Percentiles rank a stretch among this genome's conserved stretches.
These are phyloP conservation scores for Polyergus mexicanus DNA, from an alignment of 1,140 invertebrate species.

Conservation along the genomic window DNA sequence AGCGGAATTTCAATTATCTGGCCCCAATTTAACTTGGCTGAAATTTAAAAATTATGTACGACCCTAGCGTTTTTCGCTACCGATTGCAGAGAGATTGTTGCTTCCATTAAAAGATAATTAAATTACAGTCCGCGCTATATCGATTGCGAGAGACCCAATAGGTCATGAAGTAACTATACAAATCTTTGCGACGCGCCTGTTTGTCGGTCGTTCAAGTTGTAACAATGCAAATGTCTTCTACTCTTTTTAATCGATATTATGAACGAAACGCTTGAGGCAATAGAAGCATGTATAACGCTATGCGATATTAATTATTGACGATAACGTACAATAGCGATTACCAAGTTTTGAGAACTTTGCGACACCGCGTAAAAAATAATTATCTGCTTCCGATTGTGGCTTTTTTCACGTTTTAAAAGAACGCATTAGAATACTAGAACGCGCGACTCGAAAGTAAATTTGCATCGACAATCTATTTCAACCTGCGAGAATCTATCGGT, in stretches of 20 bases:
- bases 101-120: conserved; percentile 61
- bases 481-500: conserved; percentile 55
- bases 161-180: conserved; percentile 54
- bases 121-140: conserved; percentile 50
- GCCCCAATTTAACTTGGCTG: conserved; percentile 58
- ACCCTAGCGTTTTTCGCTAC: conserved; percentile 50
- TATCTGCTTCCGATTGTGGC: not conserved
- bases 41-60: conserved; percentile 64
- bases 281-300: not conserved
- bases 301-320: conserved; percentile 22
- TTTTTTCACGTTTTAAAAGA: not conserved
- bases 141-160: conserved; percentile 45
- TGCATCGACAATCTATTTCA: conserved; percentile 63
- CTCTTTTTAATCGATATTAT: conserved; percentile 40
- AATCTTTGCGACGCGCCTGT: conserved; percentile 42
- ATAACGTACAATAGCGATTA: conserved; percentile 4
- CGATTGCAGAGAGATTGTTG: conserved; percentile 59
- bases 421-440: conserved; percentile 8
- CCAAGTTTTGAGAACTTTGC: not conserved
- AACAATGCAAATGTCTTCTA: conserved; percentile 41
- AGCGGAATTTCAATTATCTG: conserved; percentile 59
- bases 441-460: conserved; percentile 38
- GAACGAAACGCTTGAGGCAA: not conserved
- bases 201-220: conserved; percentile 22
- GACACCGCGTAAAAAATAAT: not conserved